Base-by-base conservation (phyloP, 1,140 invertebrate species). In the Trachymyrmex septentrionalis region DNA sequence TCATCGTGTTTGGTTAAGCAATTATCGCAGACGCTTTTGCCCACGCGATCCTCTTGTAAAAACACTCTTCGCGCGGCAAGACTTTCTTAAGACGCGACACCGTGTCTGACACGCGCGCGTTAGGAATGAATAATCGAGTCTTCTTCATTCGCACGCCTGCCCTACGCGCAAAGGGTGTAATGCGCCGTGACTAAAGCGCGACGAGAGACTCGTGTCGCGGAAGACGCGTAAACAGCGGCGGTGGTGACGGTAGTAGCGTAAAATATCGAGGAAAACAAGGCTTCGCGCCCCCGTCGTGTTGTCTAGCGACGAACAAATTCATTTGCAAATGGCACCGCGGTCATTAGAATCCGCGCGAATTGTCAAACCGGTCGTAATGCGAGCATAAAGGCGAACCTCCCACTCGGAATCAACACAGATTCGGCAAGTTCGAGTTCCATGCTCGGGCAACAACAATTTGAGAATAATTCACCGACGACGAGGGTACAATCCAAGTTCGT, bases 111-210 rank as follows among this genome's bases (percentile, higher is more conserved):
- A n/a, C 66, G 21, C 53, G 80, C 21, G 67, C 55, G 67, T 69
- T 66, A 66, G 38, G 34, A 73, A 82, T 73, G 67, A 75, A 61
- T 48, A 84, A 63, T 64, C 69, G 80, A 84, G 80, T 84, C 24
- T 75, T 84, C 80, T 63, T 61, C 69, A 24, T 71, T 75, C 55
- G 80, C 55, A 82, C 55, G 69, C 38, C 69, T 84, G 14, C 69
- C 69, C 55, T 84, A 30, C 80, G 69, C 24, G 69, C 67, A 84
- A 84, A 84, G 55, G 80, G 80, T 73, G 80, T 75, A 75, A 84
- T 84, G 80, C 69, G 69, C 69, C 80, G 80, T 84, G 80, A 84
- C 24, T 84, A 75, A 84, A 84, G 38, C 55, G 67, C 53, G 66
- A 19, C 78, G 55, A 48, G 67, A 12, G 24, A 63, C 12, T 73